Percentiles rank a stretch among this genome's conserved stretches.
Evolutionary conservation across 1,140 invertebrate genomes (phyloP).

Genomic region (Halictus rubicundus): DNA sequence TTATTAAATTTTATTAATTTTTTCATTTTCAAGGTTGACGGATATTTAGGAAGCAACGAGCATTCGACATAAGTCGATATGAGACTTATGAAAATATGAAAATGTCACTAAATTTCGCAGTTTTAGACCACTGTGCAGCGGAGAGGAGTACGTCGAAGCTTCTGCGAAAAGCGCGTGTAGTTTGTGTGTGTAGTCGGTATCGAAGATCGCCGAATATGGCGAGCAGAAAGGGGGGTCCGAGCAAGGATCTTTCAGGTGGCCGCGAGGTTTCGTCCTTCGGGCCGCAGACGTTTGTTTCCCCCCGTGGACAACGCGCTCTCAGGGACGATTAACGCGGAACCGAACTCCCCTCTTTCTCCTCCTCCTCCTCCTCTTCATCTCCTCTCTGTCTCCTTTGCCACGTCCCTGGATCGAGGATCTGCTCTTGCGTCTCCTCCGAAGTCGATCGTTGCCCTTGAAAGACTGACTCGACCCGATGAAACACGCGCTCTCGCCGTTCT

Average conservation of each 20-base stretch:
- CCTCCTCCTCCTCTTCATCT: neutral
- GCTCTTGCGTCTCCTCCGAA: neutral
- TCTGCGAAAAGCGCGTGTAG: neutral
- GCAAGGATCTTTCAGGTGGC: slow-evolving; percentile 19
- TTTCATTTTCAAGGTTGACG: too few relatives aligned
- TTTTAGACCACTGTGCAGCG: too few relatives aligned
- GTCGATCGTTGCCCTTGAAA: neutral
- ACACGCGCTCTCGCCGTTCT: too few relatives aligned
- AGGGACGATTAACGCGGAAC: slow-evolving; percentile 48
- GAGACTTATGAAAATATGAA: too few relatives aligned
- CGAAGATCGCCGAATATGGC: slow-evolving; percentile 28
- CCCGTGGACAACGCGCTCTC: neutral
- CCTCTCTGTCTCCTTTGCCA: too few relatives aligned
- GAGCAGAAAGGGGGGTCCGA: neutral
- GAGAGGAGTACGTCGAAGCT: neutral
- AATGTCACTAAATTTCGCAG: too few relatives aligned
- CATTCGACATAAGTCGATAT: too few relatives aligned
- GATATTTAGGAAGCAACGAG: too few relatives aligned
- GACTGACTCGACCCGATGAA: too few relatives aligned
- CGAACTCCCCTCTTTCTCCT: neutral
- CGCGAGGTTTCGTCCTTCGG: slow-evolving; percentile 46
- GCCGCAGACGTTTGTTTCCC: slow-evolving; percentile 10
- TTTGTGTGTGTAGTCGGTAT: too few relatives aligned
- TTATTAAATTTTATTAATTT: too few relatives aligned
- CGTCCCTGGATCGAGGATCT: neutral